These are phyloP conservation scores for Eristalinus aeneus DNA, from an alignment of 2,888 invertebrate species.

Conservation along the genomic window DNA sequence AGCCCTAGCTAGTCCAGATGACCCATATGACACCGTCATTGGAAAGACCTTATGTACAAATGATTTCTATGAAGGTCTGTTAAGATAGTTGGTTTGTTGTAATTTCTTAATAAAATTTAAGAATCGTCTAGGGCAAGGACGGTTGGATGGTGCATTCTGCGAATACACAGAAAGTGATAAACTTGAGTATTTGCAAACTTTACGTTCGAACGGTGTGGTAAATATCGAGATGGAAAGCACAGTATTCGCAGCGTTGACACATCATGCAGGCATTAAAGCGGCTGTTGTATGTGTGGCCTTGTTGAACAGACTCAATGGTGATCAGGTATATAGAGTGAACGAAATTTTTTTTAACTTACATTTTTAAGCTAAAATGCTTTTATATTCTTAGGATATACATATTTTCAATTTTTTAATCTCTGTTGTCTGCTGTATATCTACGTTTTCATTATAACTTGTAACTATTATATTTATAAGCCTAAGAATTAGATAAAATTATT, in stretches of 20 bases:
- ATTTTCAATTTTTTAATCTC: too few relatives aligned
- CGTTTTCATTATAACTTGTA: too few relatives aligned
- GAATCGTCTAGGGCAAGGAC: slow-evolving; percentile 88
- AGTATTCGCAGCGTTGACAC: slow-evolving; percentile 95
- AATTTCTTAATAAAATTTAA: background rate
- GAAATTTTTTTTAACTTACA: too few relatives aligned
- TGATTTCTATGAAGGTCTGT: slow-evolving; percentile 96
- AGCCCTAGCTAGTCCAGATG: slow-evolving; percentile 86
- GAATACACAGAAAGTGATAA: slow-evolving; percentile 95
- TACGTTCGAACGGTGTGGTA: slow-evolving; percentile 90
- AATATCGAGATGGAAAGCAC: slow-evolving; percentile 99
- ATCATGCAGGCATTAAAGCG: slow-evolving; percentile 94
- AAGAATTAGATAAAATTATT: too few relatives aligned
- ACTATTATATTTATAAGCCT: too few relatives aligned
- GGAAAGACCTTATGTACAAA: slow-evolving; percentile 98
- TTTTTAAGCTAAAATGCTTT: background rate
- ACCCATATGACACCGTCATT: slow-evolving; percentile 92
- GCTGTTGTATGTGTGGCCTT: slow-evolving; percentile 97
- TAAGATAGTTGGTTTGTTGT: background rate
- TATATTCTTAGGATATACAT: too few relatives aligned
- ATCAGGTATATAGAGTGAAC: slow-evolving; percentile 88
- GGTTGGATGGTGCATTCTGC: slow-evolving; percentile 98
- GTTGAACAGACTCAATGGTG: slow-evolving; percentile 94
- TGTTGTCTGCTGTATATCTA: too few relatives aligned
- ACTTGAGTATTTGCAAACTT: slow-evolving; percentile 89